A percentile compares a stretch with the other conserved stretches of the same genome.
These are phyloP conservation scores for Artibeus lituratus DNA, from an alignment of 2,797 vertebrate species.

Conservation along the genomic window DNA sequence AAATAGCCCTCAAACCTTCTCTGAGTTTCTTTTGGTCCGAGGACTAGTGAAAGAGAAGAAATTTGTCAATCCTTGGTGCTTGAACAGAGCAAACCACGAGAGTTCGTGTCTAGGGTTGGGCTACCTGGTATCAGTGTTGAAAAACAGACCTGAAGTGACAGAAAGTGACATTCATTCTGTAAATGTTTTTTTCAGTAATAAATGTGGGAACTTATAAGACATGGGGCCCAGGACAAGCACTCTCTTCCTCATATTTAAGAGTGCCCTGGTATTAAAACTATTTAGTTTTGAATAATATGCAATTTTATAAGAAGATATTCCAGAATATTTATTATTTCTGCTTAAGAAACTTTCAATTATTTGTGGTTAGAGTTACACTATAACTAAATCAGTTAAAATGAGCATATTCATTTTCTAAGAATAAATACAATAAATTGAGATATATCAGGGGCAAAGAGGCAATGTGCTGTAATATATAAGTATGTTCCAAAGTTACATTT, in stretches of 20 bases:
- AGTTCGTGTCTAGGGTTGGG: neutral
- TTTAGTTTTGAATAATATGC: neutral
- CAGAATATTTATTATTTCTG: neutral
- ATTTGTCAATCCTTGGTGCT: no score
- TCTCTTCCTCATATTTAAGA: neutral
- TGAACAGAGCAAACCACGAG: neutral
- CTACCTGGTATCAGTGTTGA: neutral
- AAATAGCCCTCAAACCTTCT: neutral
- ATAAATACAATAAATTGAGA: neutral
- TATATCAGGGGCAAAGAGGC: neutral
- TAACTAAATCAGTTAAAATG: neutral
- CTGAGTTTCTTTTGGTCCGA: neutral
- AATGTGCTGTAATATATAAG: neutral
- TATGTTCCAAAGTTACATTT: neutral
- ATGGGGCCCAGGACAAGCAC: neutral
- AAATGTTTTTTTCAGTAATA: neutral
- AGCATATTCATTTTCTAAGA: neutral
- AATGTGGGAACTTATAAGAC: neutral
- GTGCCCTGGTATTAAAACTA: neutral
- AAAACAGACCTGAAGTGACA: neutral
- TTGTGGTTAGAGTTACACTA: neutral
- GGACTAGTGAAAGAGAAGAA: neutral
- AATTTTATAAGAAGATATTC: neutral
- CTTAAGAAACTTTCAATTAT: neutral
- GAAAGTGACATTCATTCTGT: neutral